Conservation (phyloP, 2,113 vertebrate species). For the Egretta garzetta region DNA sequence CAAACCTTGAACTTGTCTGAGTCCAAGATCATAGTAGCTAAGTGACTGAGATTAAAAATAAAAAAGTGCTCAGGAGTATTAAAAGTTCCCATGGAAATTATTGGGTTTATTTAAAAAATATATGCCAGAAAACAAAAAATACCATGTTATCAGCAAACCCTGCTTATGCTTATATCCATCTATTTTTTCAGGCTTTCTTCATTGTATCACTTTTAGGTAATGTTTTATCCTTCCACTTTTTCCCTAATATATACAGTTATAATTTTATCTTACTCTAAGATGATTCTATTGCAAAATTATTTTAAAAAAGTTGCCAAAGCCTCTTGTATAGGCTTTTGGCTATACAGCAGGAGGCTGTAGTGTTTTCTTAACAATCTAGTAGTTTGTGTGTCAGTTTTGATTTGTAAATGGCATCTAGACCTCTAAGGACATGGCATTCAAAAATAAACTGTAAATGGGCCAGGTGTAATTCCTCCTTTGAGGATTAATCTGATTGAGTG, state of each 20-base stretch:
- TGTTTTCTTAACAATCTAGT: background rate
- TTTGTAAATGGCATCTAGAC: background rate
- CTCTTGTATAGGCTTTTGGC: background rate
- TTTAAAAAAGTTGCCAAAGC: background rate
- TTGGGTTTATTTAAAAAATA: background rate
- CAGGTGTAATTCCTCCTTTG: background rate
- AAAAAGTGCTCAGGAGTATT: background rate
- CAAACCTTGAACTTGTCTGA: background rate
- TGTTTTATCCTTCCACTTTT: background rate
- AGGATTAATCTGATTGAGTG: background rate
- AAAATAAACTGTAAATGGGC: background rate
- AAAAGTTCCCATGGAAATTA: background rate
- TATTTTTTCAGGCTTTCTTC: background rate
- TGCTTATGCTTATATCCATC: background rate
- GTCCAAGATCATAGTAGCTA: background rate
- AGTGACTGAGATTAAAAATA: background rate
- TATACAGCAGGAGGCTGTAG: background rate
- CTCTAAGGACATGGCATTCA: background rate
- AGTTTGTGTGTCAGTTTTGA: background rate
- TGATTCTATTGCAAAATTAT: background rate
- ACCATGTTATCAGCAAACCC: background rate
- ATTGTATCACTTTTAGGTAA: background rate
- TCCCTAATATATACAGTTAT: background rate
- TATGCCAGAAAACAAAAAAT: background rate
- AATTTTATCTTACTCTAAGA: background rate